phyloP scores from a whole-genome alignment of 2,888 invertebrate species.

The Lycia hirtaria region DNA sequence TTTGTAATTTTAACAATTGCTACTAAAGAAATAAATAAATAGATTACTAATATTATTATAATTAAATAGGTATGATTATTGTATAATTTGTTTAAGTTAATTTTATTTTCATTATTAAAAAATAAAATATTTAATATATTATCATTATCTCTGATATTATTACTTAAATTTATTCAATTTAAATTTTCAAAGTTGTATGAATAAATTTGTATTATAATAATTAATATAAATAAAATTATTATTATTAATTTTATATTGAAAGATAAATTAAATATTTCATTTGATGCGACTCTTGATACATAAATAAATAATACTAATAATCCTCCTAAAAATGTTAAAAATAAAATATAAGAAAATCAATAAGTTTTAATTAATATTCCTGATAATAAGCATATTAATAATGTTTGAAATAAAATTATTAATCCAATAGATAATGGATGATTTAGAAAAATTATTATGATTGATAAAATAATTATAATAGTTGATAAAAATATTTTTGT shows the following conservation, averaged over 20 bases:
- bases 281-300: conserved; percentile 86
- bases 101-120: conserved; percentile 70
- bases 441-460: conserved; percentile 62
- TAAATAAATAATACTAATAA: conserved; percentile 88
- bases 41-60: conserved; percentile 84
- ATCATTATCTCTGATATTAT: conserved; percentile 58
- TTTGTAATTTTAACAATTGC: conserved; percentile 86
- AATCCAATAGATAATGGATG: conserved; percentile 84
- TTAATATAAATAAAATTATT: conserved; percentile 47
- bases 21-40: conserved; percentile 86
- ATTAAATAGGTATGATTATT: conserved; percentile 80
- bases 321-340: conserved; percentile 87
- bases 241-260: conserved; percentile 54
- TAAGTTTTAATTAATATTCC: conserved; percentile 79
- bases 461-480: conserved; percentile 64
- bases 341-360: conserved; percentile 87
- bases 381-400: conserved; percentile 74
- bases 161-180: conserved; percentile 61
- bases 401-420: conserved; percentile 81
- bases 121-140: conserved; percentile 47
- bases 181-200: conserved; percentile 54
- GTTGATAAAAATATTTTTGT: conserved; percentile 66
- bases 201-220: conserved; percentile 42
- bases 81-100: conserved; percentile 82
- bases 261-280: conserved; percentile 82